Base-by-base conservation (phyloP, 2,113 vertebrate species). In the Sakesphorus luctuosus region DNA sequence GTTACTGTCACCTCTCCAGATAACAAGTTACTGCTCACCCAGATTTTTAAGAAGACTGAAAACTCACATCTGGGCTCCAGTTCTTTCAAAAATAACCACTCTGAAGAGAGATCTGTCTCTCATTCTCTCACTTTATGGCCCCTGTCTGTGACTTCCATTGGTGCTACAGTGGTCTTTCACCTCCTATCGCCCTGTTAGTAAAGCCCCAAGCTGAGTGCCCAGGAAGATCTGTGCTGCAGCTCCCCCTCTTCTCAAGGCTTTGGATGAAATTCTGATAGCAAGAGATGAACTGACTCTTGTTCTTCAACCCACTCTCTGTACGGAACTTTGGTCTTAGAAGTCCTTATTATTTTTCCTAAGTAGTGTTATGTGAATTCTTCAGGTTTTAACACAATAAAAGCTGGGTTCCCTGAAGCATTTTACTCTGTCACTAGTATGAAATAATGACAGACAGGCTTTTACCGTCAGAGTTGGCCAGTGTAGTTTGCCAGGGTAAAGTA, bases 401-500 rank as follows among this genome's bases (percentile, higher is more conserved):
- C 53, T 71, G 36, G 4, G 14, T 75, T 89, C 93, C 47, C 43
- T 9, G 0, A 87, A 84, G 72, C 47, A 44, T 67, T 59, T 83
- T 89, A 81, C 65, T 52, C 35, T 75, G 44, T 18, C 38, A 35
- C 38, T 77, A 23, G 49, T 46, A 38, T 66, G 36, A 24, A 94
- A 38, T 62, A 80, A 55, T 33, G n/a, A 31, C 46, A 59, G 68
- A 63, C 33, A 69, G 85, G 63, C 63, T 80, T 46, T 76, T 80
- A 66, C 81, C 0, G 0, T 76, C 2, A 0, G 67, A 79, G 78
- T 18, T 65, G 26, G 35, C 15, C 71, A 44, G 66, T 40, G 71
- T 79, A 79, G 49, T 85, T 93, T 75, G 40, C 77, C 69, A 49
- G 78, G 66, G 67, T 83, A 81, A 72, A 76, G 66, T 20, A 23